These are phyloP conservation scores for Struthio camelus DNA, from an alignment of 2,113 vertebrate species.

Conservation along the genomic window DNA sequence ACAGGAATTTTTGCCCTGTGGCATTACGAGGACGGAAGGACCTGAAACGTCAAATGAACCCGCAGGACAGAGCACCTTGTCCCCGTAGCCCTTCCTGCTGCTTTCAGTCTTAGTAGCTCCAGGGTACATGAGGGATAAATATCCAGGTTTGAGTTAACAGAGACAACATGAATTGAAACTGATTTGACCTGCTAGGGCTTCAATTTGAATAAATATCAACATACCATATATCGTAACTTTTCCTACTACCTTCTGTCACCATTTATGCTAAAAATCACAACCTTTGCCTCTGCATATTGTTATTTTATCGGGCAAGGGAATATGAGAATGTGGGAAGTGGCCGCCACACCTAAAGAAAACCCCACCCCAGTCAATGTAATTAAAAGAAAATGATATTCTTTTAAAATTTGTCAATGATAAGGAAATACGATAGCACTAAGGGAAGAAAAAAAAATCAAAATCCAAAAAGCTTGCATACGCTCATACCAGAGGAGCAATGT, in stretches of 20 bases:
- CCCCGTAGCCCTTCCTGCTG: not conserved
- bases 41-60: not conserved
- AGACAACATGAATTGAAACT: not conserved
- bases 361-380: not conserved
- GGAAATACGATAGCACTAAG: not conserved
- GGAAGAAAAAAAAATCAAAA: not conserved
- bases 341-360: not conserved
- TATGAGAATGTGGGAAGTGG: not conserved
- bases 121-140: not conserved
- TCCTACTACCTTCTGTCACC: not conserved
- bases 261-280: not conserved
- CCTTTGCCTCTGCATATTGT: not conserved
- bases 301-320: not conserved
- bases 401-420: not conserved
- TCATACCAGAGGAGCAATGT: not conserved
- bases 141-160: not conserved
- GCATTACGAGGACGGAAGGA: not conserved
- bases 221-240: not conserved
- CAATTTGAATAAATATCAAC: not conserved
- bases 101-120: not conserved
- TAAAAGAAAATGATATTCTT: not conserved
- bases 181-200: not conserved
- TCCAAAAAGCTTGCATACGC: not conserved
- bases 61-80: not conserved
- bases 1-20: too few species aligned